Conservation (phyloP, 2,113 vertebrate genomes). For the Ammodytes marinus region DNA sequence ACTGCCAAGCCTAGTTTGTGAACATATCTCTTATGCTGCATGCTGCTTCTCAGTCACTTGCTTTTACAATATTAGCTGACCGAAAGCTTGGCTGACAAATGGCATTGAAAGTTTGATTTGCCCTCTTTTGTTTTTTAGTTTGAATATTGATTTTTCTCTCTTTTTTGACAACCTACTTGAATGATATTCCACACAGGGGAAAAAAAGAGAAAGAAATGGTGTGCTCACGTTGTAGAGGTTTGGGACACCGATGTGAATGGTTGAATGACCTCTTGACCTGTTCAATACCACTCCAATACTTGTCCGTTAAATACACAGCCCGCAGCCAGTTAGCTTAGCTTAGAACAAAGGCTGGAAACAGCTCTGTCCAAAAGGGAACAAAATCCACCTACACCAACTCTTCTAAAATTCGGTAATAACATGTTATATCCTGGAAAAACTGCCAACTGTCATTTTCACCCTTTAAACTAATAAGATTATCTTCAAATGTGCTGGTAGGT, state of each 20-base stretch:
- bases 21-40: slow-evolving; percentile 89
- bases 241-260: slow-evolving; percentile 55
- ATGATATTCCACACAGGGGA: slow-evolving; percentile 51
- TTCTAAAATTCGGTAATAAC: neutral
- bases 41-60: slow-evolving; percentile 87
- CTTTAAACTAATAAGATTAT: neutral
- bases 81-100: slow-evolving; percentile 85
- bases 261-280: slow-evolving; percentile 48
- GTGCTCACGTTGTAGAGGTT: slow-evolving; percentile 47
- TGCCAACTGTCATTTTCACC: neutral
- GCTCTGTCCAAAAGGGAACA: neutral
- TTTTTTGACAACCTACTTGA: slow-evolving; percentile 64
- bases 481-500: neutral
- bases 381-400: neutral
- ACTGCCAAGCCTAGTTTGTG: slow-evolving; percentile 92
- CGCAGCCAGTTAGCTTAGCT: slow-evolving; percentile 11
- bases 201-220: slow-evolving; percentile 28
- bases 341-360: neutral
- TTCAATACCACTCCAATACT: neutral
- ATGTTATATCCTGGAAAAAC: neutral
- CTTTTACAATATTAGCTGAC: slow-evolving; percentile 84
- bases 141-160: slow-evolving; percentile 66
- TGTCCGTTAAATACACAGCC: neutral
- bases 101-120: slow-evolving; percentile 82
- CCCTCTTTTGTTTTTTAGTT: slow-evolving; percentile 77